Base-by-base conservation (phyloP, 2,797 vertebrate genomes). In the Eulemur rubriventer region DNA sequence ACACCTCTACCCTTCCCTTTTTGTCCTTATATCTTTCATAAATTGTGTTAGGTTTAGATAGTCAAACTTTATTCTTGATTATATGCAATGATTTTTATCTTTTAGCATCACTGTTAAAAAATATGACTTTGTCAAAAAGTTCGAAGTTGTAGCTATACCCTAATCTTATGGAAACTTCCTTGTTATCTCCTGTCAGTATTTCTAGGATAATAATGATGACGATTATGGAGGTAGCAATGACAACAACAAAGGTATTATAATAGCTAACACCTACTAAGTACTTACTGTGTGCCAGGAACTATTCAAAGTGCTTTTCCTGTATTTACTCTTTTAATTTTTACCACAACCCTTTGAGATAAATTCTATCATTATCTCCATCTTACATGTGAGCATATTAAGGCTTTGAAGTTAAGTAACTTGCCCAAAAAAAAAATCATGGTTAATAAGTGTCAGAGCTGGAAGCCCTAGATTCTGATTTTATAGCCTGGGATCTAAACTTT, bases 11-110 rank as follows among this genome's bases (percentile, higher is more conserved):
- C 7, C n/a, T 95, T 35, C 80, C 50, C 16, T 73, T 82, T 85
- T 57, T 57, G 50, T 12, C 38, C n/a, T 65, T 14, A 17, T 5
- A 57, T 92, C 63, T 84, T 82, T 95, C 52, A 50, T 18, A 73
- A 67, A 12, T 92, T 96, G 2, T 91, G 57, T 46, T 86, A 82
- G 30, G 20, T 38, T 91, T 86, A 91, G 65, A 30, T 63, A 79
- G 9, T 65, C 33, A 88, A 7, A 24, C 7, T 11, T 24, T 90
- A 30, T 76, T 90, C 20, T 95, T 92, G 9, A 7, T 79, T 72
- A 30, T 61, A 65, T 73, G 43, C n/a, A 78, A 41, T 91, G 90
- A 96, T 85, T 97, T 92, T 83, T 78, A 35, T 63, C 2, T 90
- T 65, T 94, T 83, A 75, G 6, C 6, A 79, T 92, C 33, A 50